A percentile compares a stretch with the other conserved stretches of the same genome.
Evolutionary conservation across 2,888 invertebrate species (phyloP).

Genomic region (Cyclophora punctaria): DNA sequence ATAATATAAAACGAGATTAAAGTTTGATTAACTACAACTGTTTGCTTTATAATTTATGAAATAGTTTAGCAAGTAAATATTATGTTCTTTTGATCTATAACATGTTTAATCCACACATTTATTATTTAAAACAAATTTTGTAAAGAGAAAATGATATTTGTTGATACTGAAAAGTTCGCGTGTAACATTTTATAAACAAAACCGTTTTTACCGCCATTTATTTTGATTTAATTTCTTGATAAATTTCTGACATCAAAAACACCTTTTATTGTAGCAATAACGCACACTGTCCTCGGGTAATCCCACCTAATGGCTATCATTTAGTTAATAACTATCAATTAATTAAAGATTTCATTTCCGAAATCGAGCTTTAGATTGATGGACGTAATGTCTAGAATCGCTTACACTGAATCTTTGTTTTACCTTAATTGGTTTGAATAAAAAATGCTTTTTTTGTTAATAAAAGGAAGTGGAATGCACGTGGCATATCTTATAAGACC

Average conservation of each 20-base stretch:
- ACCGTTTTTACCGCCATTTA: no score
- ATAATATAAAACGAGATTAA: no score
- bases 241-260: slow-evolving; percentile 21
- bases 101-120: no score
- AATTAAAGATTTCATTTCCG: slow-evolving; percentile 53
- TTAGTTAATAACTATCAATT: slow-evolving; percentile 59
- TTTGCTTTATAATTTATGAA: no score
- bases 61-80: no score
- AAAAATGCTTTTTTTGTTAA: slow-evolving; percentile 39
- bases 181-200: neutral
- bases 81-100: no score
- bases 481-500: slow-evolving; percentile 53
- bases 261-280: slow-evolving; percentile 24
- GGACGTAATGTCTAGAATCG: slow-evolving; percentile 53
- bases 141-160: no score
- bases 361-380: slow-evolving; percentile 55
- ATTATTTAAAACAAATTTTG: no score
- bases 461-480: slow-evolving; percentile 38
- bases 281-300: slow-evolving; percentile 30
- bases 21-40: no score
- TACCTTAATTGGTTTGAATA: slow-evolving; percentile 57
- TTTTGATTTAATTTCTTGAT: no score
- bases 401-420: slow-evolving; percentile 42
- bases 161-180: no score
- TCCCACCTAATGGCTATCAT: slow-evolving; percentile 49